Conservation (phyloP, 2,888 invertebrate genomes). For the Fragum whitleyi region DNA sequence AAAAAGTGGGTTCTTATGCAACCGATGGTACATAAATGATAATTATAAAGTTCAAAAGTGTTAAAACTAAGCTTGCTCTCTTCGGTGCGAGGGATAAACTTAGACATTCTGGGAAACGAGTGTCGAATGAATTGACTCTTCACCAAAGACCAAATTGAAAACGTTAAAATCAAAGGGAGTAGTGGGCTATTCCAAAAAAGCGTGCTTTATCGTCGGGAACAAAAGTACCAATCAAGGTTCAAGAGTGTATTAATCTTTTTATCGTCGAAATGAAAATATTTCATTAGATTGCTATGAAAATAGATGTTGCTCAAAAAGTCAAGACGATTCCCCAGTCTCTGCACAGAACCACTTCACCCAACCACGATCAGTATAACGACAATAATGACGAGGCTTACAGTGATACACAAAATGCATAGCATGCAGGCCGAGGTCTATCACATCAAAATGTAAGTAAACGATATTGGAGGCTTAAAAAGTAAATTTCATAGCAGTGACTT, state of each 20-base stretch:
- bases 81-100: too few relatives aligned
- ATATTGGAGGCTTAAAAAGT: too few relatives aligned
- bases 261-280: neutral
- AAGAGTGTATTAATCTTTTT: neutral
- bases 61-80: too few relatives aligned
- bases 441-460: too few relatives aligned
- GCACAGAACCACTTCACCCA: too few relatives aligned
- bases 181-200: too few relatives aligned
- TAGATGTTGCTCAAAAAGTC: neutral
- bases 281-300: too few relatives aligned
- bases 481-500: neutral
- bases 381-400: neutral
- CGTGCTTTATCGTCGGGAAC: neutral
- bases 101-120: too few relatives aligned
- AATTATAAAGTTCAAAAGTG: too few relatives aligned
- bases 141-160: neutral
- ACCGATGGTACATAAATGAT: neutral
- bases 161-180: too few relatives aligned
- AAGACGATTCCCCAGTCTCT: neutral
- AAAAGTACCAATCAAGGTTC: neutral
- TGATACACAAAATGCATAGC: neutral
- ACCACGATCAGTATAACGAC: too few relatives aligned
- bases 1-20: too few relatives aligned
- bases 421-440: neutral
- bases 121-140: neutral